Evolutionary conservation across 1,140 invertebrate species (phyloP), one percentile per base, ranked within the genome.

Genomic region (Achatina immaculata): DNA sequence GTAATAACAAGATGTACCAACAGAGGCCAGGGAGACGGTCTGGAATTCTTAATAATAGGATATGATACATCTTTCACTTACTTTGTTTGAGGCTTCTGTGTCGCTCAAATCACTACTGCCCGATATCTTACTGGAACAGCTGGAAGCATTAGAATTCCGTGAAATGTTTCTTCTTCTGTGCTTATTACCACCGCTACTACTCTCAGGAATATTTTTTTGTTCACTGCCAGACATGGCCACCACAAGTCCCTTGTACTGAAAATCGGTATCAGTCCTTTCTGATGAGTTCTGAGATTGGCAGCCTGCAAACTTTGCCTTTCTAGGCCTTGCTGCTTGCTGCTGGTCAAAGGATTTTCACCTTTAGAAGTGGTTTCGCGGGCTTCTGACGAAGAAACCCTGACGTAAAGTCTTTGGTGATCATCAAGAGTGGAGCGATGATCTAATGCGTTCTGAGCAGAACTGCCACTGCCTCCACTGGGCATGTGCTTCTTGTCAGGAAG

Each of bases 101-200:
- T 6, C 7, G 28, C 74, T 62, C 55, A 62, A 16, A n/a, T 68
- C 76, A 43, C 40, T 48, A n/a, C 68, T 78, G 11, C 43, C 76
- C 36, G 58, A 66, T 24, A 40, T 45, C 36, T 78, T 66, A 34
- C 58, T 68, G 16, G 38, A 51, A 21, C 16, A 28, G 28, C n/a
- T 62, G 1, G 48, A 62, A 2, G 24, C n/a, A 40, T 14, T 62
- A n/a, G 11, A 2, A 2, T 73, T 45, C 34, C 28, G 34, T 16
- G 4, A 24, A 36, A 58, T 34, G 16, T 21, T 3, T 21, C 40
- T 62, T n/a, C 74, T 11, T 40, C 62, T 31, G 40, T 28, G 58
- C 28, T 42, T 51, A 16, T 42, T 51, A 62, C 7, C 36, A 14
- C 21, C n/a, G 16, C 58, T 31, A 34, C n/a, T 16, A 62, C 7